These are phyloP conservation scores for Cheilosia vulpina DNA, from an alignment of 2,888 invertebrate species.

Conservation along the genomic window DNA sequence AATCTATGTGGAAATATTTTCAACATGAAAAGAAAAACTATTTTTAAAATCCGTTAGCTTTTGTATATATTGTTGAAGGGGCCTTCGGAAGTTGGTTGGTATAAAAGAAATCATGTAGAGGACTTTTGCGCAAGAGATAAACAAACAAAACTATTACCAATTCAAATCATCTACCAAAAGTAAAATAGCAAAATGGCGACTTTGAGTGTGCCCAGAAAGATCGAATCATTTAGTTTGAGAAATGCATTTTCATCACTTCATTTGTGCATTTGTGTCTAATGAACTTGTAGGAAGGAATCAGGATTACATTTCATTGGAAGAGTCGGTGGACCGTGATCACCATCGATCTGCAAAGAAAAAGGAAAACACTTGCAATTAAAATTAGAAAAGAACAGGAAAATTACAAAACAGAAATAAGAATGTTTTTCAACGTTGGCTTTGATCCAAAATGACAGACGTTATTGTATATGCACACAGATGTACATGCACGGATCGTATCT, in stretches of 20 bases:
- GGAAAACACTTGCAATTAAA: slow-evolving; percentile 26
- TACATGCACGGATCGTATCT: not conserved
- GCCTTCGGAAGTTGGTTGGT: slow-evolving; percentile 15
- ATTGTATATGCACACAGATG: not conserved
- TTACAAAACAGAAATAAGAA: not conserved
- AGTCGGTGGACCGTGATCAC: slow-evolving; percentile 30
- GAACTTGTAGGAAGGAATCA: slow-evolving; percentile 38
- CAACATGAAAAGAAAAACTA: slow-evolving; percentile 73
- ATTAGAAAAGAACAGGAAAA: slow-evolving; percentile 16
- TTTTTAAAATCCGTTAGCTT: slow-evolving; percentile 57
- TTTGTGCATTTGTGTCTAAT: slow-evolving; percentile 35
- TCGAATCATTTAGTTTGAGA: not conserved
- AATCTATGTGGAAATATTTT: slow-evolving; percentile 58
- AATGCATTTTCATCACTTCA: slow-evolving; percentile 9
- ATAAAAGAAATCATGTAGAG: not conserved
- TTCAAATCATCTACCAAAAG: slow-evolving; percentile 5
- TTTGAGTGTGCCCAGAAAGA: not conserved
- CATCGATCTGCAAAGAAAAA: not conserved
- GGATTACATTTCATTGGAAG: slow-evolving; percentile 44
- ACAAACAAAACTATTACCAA: slow-evolving; percentile 9
- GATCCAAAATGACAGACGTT: slow-evolving; percentile 42
- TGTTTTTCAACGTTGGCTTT: slow-evolving; percentile 39
- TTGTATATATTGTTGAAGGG: slow-evolving; percentile 68
- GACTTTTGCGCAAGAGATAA: slow-evolving; percentile 6
- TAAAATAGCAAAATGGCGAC: not conserved